Conservation (phyloP, 1,140 invertebrate genomes). For the Ips nitidus region DNA sequence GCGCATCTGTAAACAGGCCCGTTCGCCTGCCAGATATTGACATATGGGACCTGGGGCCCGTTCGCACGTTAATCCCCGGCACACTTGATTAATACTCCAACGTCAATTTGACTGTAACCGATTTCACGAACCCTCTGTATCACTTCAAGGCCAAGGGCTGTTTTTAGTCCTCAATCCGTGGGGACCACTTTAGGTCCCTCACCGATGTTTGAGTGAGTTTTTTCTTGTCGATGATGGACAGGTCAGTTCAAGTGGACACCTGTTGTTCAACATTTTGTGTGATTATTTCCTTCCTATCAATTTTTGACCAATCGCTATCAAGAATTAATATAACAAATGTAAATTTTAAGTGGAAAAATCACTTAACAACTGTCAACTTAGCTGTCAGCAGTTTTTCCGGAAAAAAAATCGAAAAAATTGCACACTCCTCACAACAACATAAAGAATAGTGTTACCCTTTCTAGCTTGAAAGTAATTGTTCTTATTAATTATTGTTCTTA, state of each 20-base stretch:
- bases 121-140: slow-evolving; percentile 44
- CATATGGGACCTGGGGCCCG: slow-evolving; percentile 46
- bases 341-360: no score
- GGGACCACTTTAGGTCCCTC: background rate
- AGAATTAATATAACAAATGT: no score
- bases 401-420: no score
- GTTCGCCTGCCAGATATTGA: slow-evolving; percentile 39
- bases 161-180: background rate
- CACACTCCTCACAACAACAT: no score
- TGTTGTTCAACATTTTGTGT: no score
- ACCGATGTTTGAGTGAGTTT: slow-evolving; percentile 8
- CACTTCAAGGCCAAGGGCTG: slow-evolving; percentile 9
- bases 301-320: no score
- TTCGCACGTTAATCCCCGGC: slow-evolving; percentile 47
- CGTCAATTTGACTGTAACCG: slow-evolving; percentile 51
- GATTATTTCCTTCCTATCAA: no score
- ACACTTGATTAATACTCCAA: slow-evolving; percentile 52
- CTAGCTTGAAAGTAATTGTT: no score
- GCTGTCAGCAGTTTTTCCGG: no score
- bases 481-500: no score
- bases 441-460: no score
- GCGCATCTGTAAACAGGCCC: slow-evolving; percentile 41
- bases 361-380: no score
- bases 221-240: background rate
- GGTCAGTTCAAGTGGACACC: background rate